phyloP scores from a whole-genome alignment of 2,797 vertebrate species.

The Brachyrhaphis roseni region DNA sequence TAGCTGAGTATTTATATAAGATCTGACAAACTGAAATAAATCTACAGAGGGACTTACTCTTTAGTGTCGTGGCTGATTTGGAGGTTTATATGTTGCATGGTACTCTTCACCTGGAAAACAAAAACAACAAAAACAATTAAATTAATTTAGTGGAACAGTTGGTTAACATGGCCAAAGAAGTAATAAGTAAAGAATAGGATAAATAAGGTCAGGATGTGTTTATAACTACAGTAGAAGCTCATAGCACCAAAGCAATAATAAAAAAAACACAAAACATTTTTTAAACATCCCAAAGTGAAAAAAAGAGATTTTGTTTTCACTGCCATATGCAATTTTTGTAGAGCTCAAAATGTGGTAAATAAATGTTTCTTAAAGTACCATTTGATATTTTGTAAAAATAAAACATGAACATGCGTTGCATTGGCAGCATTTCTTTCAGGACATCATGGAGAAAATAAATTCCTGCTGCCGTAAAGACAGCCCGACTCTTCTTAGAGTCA shows the following conservation, averaged over 20 bases:
- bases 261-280: not conserved
- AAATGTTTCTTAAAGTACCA: not conserved
- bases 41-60: slow-evolving; percentile 83
- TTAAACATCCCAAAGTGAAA: not conserved
- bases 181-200: not conserved
- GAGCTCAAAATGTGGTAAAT: not conserved
- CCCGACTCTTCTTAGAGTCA: not conserved
- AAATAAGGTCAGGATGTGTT: not conserved
- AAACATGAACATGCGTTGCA: not conserved
- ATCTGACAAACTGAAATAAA: not conserved
- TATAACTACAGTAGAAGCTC: not conserved
- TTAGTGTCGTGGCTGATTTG: slow-evolving; percentile 67
- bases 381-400: not conserved
- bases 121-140: slow-evolving; percentile 12
- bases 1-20: not conserved
- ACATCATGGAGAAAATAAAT: not conserved
- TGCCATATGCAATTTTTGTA: not conserved
- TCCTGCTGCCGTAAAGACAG: not conserved
- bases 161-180: not conserved
- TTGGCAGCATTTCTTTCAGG: not conserved
- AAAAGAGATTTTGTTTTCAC: not conserved
- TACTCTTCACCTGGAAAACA: slow-evolving; percentile 80
- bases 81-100: slow-evolving; percentile 83
- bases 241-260: not conserved
- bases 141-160: not conserved